Percentiles rank a stretch among this genome's conserved stretches.
Evolutionary conservation across 1,140 invertebrate genomes (phyloP).

Genomic region (Ceratina calcarata): DNA sequence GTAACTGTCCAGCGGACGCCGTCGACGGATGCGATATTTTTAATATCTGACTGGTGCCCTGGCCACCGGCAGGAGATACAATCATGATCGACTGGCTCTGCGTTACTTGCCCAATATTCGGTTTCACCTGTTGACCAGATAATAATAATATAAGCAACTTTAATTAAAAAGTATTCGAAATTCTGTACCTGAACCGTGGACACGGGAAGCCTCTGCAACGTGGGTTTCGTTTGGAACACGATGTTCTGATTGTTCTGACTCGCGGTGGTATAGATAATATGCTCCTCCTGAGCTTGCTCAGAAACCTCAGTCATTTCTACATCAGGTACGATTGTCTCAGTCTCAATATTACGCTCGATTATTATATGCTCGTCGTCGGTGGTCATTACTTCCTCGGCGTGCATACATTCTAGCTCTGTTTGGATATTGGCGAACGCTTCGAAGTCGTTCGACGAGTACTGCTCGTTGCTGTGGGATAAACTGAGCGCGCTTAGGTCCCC

Average conservation of each 20-base stretch:
- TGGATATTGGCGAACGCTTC: constrained; percentile 78
- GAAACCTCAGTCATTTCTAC: constrained; percentile 75
- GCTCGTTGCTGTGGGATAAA: constrained; percentile 67
- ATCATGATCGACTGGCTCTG: constrained; percentile 80
- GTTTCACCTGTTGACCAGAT: constrained; percentile 70
- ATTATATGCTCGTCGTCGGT: constrained; percentile 70
- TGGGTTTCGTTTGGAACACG: constrained; percentile 78
- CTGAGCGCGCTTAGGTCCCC: constrained; percentile 72
- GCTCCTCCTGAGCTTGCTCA: constrained; percentile 67
- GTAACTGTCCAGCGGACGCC: constrained; percentile 75
- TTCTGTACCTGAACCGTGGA: constrained; percentile 69
- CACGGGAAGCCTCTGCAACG: constrained; percentile 73
- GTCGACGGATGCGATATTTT: constrained; percentile 79
- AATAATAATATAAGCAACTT: too few relatives aligned
- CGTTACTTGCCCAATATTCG: constrained; percentile 61
- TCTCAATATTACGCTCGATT: constrained; percentile 60
- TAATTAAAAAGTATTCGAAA: constrained; percentile 28
- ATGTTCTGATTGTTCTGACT: constrained; percentile 75
- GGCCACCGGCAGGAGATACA: constrained; percentile 75
- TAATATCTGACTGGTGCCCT: constrained; percentile 76
- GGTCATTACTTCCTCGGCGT: constrained; percentile 77
- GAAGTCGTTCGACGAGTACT: constrained; percentile 74
- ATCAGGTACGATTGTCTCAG: constrained; percentile 73
- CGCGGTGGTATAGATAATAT: constrained; percentile 73
- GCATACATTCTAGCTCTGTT: constrained; percentile 78